Evolutionary conservation across 2,888 invertebrate species (phyloP), one percentile per base, ranked within the genome.

Genomic region (Auanema freiburgensis): DNA sequence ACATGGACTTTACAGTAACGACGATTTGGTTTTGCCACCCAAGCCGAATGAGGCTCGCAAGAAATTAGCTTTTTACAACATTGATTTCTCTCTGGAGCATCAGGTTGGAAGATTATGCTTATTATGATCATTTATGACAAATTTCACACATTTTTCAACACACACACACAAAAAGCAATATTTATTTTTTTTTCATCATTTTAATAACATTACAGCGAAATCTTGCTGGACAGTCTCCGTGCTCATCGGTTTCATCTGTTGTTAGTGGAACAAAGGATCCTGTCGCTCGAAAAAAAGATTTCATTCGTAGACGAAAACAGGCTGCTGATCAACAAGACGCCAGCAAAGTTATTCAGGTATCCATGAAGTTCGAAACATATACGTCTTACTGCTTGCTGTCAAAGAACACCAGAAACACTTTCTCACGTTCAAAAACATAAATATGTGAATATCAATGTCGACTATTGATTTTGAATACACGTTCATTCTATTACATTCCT

Each of bases 11-110:
- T 78, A 25, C 65, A 78, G 80, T 63, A 98, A 98, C 88, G 92
- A 86, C 41, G 94, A 95, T 78, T 87, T 98, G 70, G 90, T 95
- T 66, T 95, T 98, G 93, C 98, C 98, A 0, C 93, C 93, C 2
- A 96, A 96, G 85, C 97, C 97, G 0, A 90, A 89, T 16, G 88
- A 88, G 69, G 90, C 92, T 84, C 87, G 89, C 33, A 79, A 79
- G 61, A 77, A 76, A n/a, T 77, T 85, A 44, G 86, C 87, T 63
- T 98, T 91, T 86, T 99, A 98, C 85, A 98, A 98, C 83, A 95
- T 99, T 63, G 98, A 98, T 87, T 99, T 98, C 87, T 95, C 96
- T 0, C 87, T 98, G 69, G 93, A 93, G 87, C 91, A 93, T 79
- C 98, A 98, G 85, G 86, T 98, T 60, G 88, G 92, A 71, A 85